phyloP scores from a whole-genome alignment of 2,797 vertebrate species.

The Enteromius trimaculatus region DNA sequence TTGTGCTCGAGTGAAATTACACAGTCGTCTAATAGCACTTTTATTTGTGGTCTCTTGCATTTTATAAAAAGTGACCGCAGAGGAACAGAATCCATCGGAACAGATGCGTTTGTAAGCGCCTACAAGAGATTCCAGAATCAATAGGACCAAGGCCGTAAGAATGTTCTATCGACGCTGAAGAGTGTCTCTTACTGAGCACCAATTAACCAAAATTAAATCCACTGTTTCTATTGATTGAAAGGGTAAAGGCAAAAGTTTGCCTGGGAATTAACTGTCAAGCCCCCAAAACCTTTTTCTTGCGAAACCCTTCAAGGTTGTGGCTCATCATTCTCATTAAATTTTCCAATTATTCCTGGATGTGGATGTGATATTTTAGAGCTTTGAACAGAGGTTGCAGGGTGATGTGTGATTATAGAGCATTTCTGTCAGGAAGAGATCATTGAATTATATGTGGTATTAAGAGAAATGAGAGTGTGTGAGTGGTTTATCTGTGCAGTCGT shows the following conservation, averaged over 20 bases:
- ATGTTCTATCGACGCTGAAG: constrained; percentile 52
- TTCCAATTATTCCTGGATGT: constrained; percentile 75
- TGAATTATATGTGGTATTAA: constrained; percentile 71
- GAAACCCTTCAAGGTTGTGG: constrained; percentile 73
- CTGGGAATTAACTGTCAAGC: constrained; percentile 65
- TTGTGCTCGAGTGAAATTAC: background rate
- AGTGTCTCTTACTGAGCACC: constrained; percentile 49
- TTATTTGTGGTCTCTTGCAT: background rate
- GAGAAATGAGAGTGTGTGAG: constrained; percentile 70
- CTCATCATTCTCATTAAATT: constrained; percentile 78
- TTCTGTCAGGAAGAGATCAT: constrained; percentile 67
- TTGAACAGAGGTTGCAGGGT: constrained; percentile 72
- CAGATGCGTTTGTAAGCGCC: constrained; percentile 42
- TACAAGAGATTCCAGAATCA: constrained; percentile 51
- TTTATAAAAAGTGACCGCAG: background rate
- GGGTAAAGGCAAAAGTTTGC: constrained; percentile 61
- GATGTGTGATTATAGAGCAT: constrained; percentile 76
- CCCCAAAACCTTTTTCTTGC: constrained; percentile 64
- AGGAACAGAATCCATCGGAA: constrained; percentile 22
- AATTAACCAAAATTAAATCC: constrained; percentile 61
- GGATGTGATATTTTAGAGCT: constrained; percentile 80
- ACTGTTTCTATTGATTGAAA: constrained; percentile 53
- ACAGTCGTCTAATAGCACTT: background rate
- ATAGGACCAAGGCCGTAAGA: constrained; percentile 52
- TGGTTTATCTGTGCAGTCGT: constrained; percentile 74